phyloP scores from a whole-genome alignment of 2,113 vertebrate species.

The Regulus satrapa region DNA sequence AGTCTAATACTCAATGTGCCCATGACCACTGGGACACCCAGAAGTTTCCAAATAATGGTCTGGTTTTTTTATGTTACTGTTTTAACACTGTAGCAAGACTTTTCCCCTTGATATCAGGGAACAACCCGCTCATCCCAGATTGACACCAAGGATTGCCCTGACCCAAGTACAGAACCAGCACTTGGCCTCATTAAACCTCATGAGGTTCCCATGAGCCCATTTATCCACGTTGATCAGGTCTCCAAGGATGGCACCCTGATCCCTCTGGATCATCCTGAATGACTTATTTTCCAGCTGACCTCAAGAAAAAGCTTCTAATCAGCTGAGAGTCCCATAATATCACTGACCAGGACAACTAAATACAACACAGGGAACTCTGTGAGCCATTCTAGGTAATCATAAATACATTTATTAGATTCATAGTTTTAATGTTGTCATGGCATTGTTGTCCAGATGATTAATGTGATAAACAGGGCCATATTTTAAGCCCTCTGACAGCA shows the following conservation, averaged over 20 bases:
- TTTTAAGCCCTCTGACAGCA: neutral
- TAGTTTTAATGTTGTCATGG: neutral
- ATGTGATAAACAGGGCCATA: neutral
- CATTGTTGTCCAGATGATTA: neutral
- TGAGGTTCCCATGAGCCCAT: neutral
- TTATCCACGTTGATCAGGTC: neutral
- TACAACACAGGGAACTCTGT: neutral
- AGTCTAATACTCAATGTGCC: too few species aligned
- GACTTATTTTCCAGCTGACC: neutral
- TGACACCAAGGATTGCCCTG: neutral
- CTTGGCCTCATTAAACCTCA: neutral
- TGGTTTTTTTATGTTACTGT: neutral
- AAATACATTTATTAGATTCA: neutral
- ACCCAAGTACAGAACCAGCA: neutral
- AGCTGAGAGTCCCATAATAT: neutral
- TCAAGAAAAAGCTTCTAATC: neutral
- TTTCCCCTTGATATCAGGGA: neutral
- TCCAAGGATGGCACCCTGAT: neutral
- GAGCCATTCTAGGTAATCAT: neutral
- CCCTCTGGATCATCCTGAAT: neutral
- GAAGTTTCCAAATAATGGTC: neutral
- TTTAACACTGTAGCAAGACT: neutral
- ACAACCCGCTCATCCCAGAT: neutral
- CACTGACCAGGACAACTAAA: neutral
- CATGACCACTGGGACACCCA: accelerated